Evolutionary conservation across 1,140 invertebrate genomes (phyloP).

Genomic region (Popillia japonica): DNA sequence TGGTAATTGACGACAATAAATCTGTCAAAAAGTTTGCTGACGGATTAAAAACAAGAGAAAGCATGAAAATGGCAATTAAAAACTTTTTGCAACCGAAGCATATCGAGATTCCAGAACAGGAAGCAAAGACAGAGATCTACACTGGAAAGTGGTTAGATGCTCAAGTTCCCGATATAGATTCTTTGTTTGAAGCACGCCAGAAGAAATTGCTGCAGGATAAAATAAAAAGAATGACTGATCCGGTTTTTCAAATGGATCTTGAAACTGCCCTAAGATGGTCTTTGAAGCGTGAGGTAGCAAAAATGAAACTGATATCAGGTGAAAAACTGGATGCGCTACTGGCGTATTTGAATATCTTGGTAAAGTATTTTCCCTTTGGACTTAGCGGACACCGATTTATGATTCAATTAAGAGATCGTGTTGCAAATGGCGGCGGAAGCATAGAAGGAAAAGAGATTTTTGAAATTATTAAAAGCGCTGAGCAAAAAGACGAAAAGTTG

Average conservation of each 20-base stretch:
- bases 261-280: conserved; percentile 84
- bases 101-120: conserved; percentile 50
- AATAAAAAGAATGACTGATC: conserved; percentile 61
- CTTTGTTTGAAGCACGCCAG: conserved; percentile 54
- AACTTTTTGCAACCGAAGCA: conserved; percentile 59
- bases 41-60: conserved; percentile 50
- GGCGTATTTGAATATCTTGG: conserved; percentile 74
- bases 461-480: conserved; percentile 64
- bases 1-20: conserved; percentile 37
- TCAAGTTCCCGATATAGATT: conserved; percentile 50
- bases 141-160: conserved; percentile 54
- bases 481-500: conserved; percentile 64
- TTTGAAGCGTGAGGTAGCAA: conserved; percentile 81
- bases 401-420: conserved; percentile 61
- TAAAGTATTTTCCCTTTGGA: conserved; percentile 77
- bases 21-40: conserved; percentile 33
- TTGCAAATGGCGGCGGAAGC: conserved; percentile 53
- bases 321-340: conserved; percentile 76
- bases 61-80: conserved; percentile 58
- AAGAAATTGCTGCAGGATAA: conserved; percentile 50
- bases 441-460: conserved; percentile 69
- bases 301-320: conserved; percentile 72
- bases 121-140: conserved; percentile 46
- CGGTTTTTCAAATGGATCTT: conserved; percentile 84
- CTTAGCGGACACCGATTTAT: conserved; percentile 72